Conservation (phyloP, 2,888 invertebrate species). For the Tipula helvola region DNA sequence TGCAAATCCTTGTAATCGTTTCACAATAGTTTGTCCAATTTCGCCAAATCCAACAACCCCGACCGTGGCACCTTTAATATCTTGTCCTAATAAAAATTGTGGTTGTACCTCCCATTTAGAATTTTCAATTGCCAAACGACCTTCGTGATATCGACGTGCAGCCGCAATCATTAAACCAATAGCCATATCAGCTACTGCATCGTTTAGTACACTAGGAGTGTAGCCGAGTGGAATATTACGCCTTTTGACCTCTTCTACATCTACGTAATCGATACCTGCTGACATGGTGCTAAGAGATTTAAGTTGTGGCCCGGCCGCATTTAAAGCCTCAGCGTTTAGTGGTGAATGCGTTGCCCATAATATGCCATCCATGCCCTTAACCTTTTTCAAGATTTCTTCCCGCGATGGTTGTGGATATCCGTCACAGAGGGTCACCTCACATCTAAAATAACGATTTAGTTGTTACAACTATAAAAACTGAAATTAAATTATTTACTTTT, state of each 20-base stretch:
- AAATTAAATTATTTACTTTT: conserved; percentile 27
- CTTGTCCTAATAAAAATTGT: conserved; percentile 60
- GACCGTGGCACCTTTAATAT: conserved; percentile 63
- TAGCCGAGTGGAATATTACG: conserved; percentile 66
- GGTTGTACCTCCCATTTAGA: conserved; percentile 55
- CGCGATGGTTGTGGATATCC: conserved; percentile 24
- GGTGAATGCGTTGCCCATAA: conserved; percentile 28
- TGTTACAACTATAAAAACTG: not conserved
- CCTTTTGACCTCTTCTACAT: conserved; percentile 53
- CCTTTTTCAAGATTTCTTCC: conserved; percentile 28
- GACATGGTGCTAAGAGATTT: conserved; percentile 73
- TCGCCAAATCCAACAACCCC: conserved; percentile 75
- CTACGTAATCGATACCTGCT: conserved; percentile 76
- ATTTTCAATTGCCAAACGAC: conserved; percentile 48
- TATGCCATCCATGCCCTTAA: conserved; percentile 29
- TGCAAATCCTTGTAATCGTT: conserved; percentile 59
- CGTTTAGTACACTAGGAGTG: conserved; percentile 61
- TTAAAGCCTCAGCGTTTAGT: conserved; percentile 27
- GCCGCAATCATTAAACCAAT: conserved; percentile 65
- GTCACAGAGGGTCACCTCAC: conserved; percentile 26
- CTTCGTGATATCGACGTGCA: conserved; percentile 65
- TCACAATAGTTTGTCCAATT: conserved; percentile 62
- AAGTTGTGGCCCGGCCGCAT: conserved; percentile 44
- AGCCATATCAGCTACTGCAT: conserved; percentile 72
- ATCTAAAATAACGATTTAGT: conserved; percentile 15